Base-by-base conservation (phyloP, 2,888 invertebrate species). In the Petrolisthes cinctipes region DNA sequence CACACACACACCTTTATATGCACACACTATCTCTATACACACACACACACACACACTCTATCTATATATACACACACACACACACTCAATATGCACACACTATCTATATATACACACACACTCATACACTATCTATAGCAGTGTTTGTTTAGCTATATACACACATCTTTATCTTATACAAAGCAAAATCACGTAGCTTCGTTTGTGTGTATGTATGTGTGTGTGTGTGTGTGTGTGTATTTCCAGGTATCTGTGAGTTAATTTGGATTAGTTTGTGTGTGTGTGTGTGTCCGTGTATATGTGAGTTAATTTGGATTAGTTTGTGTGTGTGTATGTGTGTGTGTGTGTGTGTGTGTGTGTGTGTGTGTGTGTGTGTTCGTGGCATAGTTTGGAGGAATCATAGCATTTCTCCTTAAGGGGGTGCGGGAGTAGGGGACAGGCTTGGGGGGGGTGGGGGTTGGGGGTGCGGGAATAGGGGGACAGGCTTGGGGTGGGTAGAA, bases 211-310 rank as follows among this genome's bases (percentile, higher is more conserved):
- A 75, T 75, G n/a, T 75, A 75, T 75, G n/a, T 20, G n/a, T 75
- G n/a, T 75, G n/a, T 75, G 23, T 75, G n/a, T 75, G 20, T 75
- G n/a, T 75, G n/a, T 75, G n/a, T 75, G n/a, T 75, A 75, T 20
- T 14, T 75, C 7, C 20, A 75, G 7, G 23, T 75, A 75, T 75
- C 7, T 75, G 23, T 75, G n/a, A 7, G n/a, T 20, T 14, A 7
- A 75, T 75, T 14, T 75, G n/a, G 7, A 20, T 75, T 14, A 14
- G n/a, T 75, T 14, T 75, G 23, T 75, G n/a, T 75, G n/a, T 75
- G n/a, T 75, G n/a, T 75, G n/a, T 75, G 23, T 75, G n/a, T 75
- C 7, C n/a, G n/a, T 75, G 23, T 75, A 75, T 75, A 75, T 75
- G n/a, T 20, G n/a, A 14, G n/a, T 75, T 14, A 14, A 75, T 75